Evolutionary conservation across 1,140 invertebrate species (phyloP).

Genomic region (Hydropsyche tenuis): DNA sequence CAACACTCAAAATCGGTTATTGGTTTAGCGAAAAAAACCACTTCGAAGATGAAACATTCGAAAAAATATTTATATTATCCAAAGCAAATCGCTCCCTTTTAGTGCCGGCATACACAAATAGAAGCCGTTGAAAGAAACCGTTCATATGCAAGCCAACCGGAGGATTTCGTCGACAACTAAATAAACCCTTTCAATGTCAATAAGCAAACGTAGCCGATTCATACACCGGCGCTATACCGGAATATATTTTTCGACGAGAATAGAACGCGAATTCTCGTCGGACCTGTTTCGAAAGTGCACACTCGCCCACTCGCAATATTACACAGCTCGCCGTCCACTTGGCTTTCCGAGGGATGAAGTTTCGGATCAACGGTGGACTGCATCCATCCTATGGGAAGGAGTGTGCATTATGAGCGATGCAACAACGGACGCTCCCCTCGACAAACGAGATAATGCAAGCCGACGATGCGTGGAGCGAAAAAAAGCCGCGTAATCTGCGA

Average conservation of each 20-base stretch:
- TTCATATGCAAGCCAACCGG: constrained; percentile 5
- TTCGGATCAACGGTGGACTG: no score
- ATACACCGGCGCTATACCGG: background rate
- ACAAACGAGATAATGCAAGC: background rate
- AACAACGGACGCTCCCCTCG: no score
- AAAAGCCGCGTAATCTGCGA: constrained; percentile 16
- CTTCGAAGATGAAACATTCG: no score
- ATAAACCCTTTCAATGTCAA: constrained; percentile 20
- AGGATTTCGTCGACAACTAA: background rate
- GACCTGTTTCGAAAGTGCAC: constrained; percentile 1
- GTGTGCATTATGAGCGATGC: no score
- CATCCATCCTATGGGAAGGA: background rate
- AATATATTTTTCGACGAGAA: background rate
- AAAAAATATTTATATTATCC: no score
- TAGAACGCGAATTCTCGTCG: constrained; percentile 3
- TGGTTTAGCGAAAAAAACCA: no score
- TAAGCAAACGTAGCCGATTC: background rate
- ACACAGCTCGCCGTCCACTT: no score
- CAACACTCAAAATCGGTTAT: no score
- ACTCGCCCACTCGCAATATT: background rate
- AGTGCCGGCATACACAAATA: background rate
- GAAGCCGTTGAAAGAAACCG: constrained; percentile 7
- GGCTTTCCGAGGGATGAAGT: no score
- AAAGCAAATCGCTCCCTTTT: no score
- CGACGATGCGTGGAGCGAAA: background rate